phyloP scores from a whole-genome alignment of 1,140 invertebrate genomes.

The Idris sp. region DNA sequence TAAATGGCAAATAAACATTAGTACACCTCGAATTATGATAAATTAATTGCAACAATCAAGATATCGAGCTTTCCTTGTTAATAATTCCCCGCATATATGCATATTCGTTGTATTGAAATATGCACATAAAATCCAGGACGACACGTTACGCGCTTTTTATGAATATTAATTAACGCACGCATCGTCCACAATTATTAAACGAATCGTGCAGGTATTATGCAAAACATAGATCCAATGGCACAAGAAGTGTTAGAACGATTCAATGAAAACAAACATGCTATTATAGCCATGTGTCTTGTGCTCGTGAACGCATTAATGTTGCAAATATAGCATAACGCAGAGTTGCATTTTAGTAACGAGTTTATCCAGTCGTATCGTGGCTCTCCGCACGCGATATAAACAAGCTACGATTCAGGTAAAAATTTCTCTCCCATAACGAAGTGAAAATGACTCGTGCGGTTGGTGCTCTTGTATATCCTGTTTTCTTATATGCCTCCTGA shows the following conservation, averaged over 20 bases:
- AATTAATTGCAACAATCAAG: conserved; percentile 24
- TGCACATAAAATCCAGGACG: neutral
- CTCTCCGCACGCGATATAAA: conserved; percentile 66
- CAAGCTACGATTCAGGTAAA: conserved; percentile 42
- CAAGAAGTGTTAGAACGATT: conserved; percentile 26
- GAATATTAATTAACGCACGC: conserved; percentile 28
- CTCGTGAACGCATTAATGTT: conserved; percentile 54
- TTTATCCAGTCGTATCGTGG: conserved; percentile 70
- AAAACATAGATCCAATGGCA: conserved; percentile 28
- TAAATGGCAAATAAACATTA: conserved; percentile 30
- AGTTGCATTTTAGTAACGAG: conserved; percentile 49
- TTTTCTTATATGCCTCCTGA: conserved; percentile 46
- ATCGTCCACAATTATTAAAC: conserved; percentile 25
- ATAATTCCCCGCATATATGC: neutral
- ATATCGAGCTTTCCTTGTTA: conserved; percentile 8
- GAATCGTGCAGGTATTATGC: conserved; percentile 10
- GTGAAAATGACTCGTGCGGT: conserved; percentile 69
- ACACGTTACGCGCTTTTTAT: conserved; percentile 2
- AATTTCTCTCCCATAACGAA: conserved; percentile 73
- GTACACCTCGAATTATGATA: conserved; percentile 8
- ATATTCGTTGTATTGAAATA: conserved; percentile 8
- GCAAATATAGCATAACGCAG: conserved; percentile 43
- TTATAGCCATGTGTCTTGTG: conserved; percentile 33
- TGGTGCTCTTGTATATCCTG: conserved; percentile 53
- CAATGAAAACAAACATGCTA: conserved; percentile 36